A percentile compares a stretch with the other conserved stretches of the same genome.
These are phyloP conservation scores for Polyodon spathula DNA, from an alignment of 2,113 vertebrate genomes.

Conservation along the genomic window DNA sequence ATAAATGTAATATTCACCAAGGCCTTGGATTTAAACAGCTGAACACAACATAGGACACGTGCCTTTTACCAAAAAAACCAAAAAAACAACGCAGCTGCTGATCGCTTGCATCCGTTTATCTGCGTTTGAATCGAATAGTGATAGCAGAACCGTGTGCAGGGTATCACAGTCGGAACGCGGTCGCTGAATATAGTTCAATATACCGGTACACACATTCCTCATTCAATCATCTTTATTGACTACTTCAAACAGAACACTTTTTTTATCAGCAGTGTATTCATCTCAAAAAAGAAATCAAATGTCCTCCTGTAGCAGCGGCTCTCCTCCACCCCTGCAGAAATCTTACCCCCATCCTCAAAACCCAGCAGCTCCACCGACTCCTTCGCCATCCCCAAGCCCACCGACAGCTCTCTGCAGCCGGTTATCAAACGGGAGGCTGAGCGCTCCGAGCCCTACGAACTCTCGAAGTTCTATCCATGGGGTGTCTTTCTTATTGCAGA, in stretches of 20 bases:
- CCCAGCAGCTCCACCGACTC: conserved; percentile 62
- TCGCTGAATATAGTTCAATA: too few species aligned
- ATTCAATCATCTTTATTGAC: neutral
- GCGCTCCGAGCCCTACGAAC: conserved; percentile 78
- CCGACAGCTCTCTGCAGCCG: conserved; percentile 72
- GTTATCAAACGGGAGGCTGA: conserved; percentile 88
- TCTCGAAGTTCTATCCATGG: conserved; percentile 83
- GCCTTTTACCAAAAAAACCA: neutral
- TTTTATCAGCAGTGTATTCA: conserved; percentile 20
- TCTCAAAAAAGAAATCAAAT: conserved; percentile 71
- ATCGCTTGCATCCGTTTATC: neutral
- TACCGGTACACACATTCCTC: too few species aligned
- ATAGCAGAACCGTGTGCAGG: too few species aligned
- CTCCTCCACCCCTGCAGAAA: conserved; percentile 84
- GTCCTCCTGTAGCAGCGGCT: conserved; percentile 80
- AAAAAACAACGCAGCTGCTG: neutral
- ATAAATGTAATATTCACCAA: neutral
- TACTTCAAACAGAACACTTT: conserved; percentile 9
- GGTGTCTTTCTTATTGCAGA: conserved; percentile 89
- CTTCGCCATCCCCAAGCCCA: conserved; percentile 68
- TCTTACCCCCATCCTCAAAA: conserved; percentile 69
- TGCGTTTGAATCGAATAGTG: neutral
- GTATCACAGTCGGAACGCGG: too few species aligned
- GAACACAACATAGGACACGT: too few species aligned
- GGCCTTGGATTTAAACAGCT: neutral